Base-by-base conservation (phyloP, 2,113 vertebrate species). In the Erpornis zantholeuca region DNA sequence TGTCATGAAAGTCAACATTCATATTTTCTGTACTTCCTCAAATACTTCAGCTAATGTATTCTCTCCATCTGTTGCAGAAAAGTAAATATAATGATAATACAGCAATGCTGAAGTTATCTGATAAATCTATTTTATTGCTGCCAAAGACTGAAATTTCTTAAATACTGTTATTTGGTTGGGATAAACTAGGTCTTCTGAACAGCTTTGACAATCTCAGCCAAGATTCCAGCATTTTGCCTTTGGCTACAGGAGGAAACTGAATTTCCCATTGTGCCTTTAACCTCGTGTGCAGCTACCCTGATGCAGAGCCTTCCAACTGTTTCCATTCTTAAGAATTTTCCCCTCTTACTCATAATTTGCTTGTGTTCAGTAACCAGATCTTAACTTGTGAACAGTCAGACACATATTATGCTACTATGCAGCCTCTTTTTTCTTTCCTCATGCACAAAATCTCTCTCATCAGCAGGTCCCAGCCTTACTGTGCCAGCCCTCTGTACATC, bases 31-130 rank as follows among this genome's bases (percentile, higher is more conserved):
- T 83, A 82, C 78, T 95, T 97, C 63, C 87, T 95, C 73, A 96
- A 95, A 92, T 96, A 92, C 90, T 93, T 95, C 70, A 96, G 29
- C 36, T 96, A 97, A 94, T 93, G 80, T 93, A 96, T 95, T 95
- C 75, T 76, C 57, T 86, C 95, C 92, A 96, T 97, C 94, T 97
- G 88, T 91, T 96, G n/a, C 78, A 72, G 21, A 69, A 90, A 56
- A 40, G 56, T 19, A 90, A 45, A 81, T 65, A 94, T 70, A 94
- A 89, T 73, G 42, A 53, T 77, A 77, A 44, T 45, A 3, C 45
- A 45, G 64, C 13, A 29, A 53, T 77, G 49, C 21, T 70, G 75
- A 72, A 77, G 42, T 56, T 88, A 66, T 66, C 33, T 70, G 57
- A 25, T 91, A 87, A 76, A 61, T 70, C 47, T 77, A 50, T 61